These are phyloP conservation scores for Sphyrna mokarran DNA, from an alignment of 2,113 vertebrate genomes.

Conservation along the genomic window DNA sequence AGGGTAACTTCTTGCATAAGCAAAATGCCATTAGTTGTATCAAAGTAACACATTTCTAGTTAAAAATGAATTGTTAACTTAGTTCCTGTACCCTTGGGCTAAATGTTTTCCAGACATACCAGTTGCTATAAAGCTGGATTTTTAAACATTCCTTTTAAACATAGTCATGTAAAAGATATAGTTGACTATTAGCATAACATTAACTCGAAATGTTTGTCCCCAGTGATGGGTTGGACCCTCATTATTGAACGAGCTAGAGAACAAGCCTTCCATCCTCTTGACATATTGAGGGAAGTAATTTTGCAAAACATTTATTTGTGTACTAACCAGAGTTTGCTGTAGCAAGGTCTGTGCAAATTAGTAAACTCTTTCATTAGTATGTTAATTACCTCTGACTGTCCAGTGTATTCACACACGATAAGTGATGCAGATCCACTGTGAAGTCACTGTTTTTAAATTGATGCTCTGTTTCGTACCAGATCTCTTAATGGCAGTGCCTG, in stretches of 20 bases:
- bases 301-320: neutral
- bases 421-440: too few species aligned
- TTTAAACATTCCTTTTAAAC: too few species aligned
- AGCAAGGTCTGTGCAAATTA: too few species aligned
- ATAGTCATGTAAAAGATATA: too few species aligned
- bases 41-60: too few species aligned
- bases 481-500: conserved; percentile 25
- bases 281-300: neutral
- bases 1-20: too few species aligned
- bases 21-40: too few species aligned
- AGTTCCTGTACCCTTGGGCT: too few species aligned
- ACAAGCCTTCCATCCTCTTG: neutral
- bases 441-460: neutral
- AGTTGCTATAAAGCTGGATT: too few species aligned
- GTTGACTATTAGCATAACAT: neutral
- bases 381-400: neutral
- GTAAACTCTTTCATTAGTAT: neutral
- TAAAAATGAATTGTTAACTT: too few species aligned
- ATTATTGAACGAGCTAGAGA: neutral
- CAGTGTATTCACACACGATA: neutral
- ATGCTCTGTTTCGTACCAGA: neutral
- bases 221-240: neutral
- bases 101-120: too few species aligned
- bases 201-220: neutral
- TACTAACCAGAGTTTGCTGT: neutral